These are phyloP conservation scores for Furcifer pardalis DNA, from an alignment of 2,797 vertebrate genomes.

Conservation along the genomic window DNA sequence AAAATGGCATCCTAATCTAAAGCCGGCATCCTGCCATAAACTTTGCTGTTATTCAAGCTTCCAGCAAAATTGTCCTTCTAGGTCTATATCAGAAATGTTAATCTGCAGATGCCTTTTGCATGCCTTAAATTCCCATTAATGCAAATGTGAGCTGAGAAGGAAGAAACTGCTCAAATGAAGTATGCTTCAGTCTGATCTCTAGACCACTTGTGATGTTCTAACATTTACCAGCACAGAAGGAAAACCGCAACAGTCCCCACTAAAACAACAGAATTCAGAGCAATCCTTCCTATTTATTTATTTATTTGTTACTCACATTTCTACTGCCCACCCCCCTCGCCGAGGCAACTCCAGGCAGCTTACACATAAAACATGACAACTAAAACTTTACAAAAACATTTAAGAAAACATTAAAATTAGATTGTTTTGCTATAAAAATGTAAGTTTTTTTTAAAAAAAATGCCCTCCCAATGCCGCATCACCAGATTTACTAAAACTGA, in stretches of 20 bases:
- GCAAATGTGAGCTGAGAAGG: neutral
- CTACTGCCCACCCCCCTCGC: too few species aligned
- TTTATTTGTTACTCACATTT: too few species aligned
- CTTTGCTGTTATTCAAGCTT: conserved; percentile 46
- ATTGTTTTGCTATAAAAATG: too few species aligned
- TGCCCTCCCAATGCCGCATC: too few species aligned
- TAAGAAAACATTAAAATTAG: too few species aligned
- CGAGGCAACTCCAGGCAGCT: too few species aligned
- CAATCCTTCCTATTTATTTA: neutral
- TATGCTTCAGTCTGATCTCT: neutral
- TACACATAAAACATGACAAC: too few species aligned
- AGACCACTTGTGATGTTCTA: neutral
- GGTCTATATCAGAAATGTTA: conserved; percentile 30
- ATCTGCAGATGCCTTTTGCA: conserved; percentile 17
- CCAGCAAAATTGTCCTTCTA: conserved; percentile 31
- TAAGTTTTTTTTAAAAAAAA: too few species aligned
- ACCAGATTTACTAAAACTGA: too few species aligned
- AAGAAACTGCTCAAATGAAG: neutral
- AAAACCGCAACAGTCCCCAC: neutral
- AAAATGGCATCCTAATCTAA: conserved; percentile 22
- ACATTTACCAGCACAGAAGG: neutral
- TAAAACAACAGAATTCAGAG: neutral
- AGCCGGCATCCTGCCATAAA: conserved; percentile 24
- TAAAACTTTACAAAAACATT: too few species aligned
- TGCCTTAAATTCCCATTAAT: neutral